Base-by-base conservation (phyloP, 2,113 vertebrate species). In the Heliornis fulica region DNA sequence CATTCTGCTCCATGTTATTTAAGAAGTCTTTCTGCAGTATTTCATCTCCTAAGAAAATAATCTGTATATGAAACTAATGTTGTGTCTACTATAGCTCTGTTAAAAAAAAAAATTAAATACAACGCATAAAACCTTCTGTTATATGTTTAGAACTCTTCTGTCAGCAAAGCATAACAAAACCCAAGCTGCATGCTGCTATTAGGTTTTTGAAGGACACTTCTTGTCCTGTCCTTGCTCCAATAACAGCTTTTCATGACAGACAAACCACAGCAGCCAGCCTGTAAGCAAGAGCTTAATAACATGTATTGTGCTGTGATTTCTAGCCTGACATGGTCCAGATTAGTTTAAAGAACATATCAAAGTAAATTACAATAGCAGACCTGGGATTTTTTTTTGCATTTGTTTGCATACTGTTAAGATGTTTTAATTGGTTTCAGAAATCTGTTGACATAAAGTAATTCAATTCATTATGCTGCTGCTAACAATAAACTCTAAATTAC, bases 211-310 rank as follows among this genome's bases (percentile, higher is more conserved):
- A 92, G 83, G 79, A 77, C 64, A 77, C 20, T 71, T 96, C 41
- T 86, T 93, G 71, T 91, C 71, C 48, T 93, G 64, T 93, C 92
- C 88, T 94, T 96, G 76, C 57, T 75, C 65, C 86, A 93, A 94
- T 95, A 89, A 87, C 68, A 96, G 75, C 59, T 46, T 96, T 95
- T 54, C 65, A 56, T 94, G 86, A 77, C 91, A 92, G 56, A 43
- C 93, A 91, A 94, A 78, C 48, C 66, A 87, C 59, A 95, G 78
- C 61, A 95, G 78, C 66, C n/a, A 1, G 56, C 51, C 66, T 82
- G 63, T 54, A 65, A 89, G 40, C 43, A 84, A 80, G 50, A 94
- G 54, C 54, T 92, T 84, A 95, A 96, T 95, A 90, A 75, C 5
- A 9, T 57, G 64, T 53, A 78, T 90, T 96, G 87, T 75, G 38